phyloP scores from a whole-genome alignment of 1,140 invertebrate genomes.

The Drosophila hydei region DNA sequence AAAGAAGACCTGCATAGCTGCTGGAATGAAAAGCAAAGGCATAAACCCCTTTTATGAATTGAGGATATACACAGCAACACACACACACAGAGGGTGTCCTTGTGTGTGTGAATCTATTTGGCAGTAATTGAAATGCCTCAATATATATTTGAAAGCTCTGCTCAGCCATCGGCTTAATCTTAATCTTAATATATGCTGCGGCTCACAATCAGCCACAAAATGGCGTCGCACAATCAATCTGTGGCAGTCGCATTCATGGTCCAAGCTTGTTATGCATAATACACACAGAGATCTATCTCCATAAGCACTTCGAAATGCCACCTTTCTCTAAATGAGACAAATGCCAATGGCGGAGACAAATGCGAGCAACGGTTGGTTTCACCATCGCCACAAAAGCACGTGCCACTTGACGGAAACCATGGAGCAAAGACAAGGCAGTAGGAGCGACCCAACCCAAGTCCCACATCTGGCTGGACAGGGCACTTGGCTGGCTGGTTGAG shows the following conservation, averaged over 20 bases:
- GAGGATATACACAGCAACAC: no score
- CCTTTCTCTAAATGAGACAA: conserved; percentile 68
- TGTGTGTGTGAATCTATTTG: neutral
- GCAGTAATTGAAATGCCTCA: neutral
- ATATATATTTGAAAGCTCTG: conserved; percentile 1
- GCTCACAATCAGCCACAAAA: conserved; percentile 44
- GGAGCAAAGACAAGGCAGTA: conserved; percentile 37
- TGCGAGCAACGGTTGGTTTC: conserved; percentile 77
- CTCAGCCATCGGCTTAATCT: conserved; percentile 1
- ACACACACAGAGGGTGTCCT: no score
- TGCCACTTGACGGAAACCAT: conserved; percentile 64
- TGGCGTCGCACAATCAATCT: conserved; percentile 73
- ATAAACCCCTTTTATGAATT: neutral
- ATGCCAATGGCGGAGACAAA: conserved; percentile 58
- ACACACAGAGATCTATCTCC: conserved; percentile 13
- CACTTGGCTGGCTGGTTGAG: conserved; percentile 53
- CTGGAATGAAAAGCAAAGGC: neutral
- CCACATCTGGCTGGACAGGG: conserved; percentile 24
- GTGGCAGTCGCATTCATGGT: conserved; percentile 55
- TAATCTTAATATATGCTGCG: conserved; percentile 13
- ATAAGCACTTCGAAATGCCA: conserved; percentile 55
- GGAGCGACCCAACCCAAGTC: conserved; percentile 31
- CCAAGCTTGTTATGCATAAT: conserved; percentile 56
- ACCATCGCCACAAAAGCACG: conserved; percentile 71
- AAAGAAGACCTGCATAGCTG: conserved; percentile 6